Evolutionary conservation across 2,888 invertebrate genomes (phyloP), one percentile per base, ranked within the genome.

Genomic region (Ectemnius continuus): DNA sequence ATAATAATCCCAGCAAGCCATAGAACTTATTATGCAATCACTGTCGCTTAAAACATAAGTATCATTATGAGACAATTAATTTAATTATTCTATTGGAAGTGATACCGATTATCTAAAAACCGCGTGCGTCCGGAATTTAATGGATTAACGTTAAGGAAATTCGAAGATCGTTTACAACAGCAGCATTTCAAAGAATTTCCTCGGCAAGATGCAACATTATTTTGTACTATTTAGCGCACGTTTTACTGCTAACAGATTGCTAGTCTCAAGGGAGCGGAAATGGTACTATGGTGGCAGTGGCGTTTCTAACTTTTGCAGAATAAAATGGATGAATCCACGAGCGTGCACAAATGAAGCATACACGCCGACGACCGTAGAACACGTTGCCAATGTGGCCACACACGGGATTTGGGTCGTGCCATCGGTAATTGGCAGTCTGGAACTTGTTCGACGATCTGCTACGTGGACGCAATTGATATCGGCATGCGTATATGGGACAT

Each of bases 381-480:
- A 98, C 89, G 92, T 97, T 76, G 98, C 98, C 61, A 98, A 98
- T 92, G 95, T 98, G 61, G 92, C 97, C 85, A 97, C 98, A 46
- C 98, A 98, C 91, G 98, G 96, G 68, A 93, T 97, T 73, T 97
- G 96, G 94, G 95, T 98, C 64, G 92, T 96, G 81, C 98, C 98
- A 59, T 97, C 97, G 84, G 92, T 97, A n/a, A 90, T 95, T 70
- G 97, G 95, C 4, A 94, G 95, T 68, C 91, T 94, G 64, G 94
- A 95, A 89, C 92, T 98, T 86, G 92, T 97, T 73, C 93, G 93
- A 78, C 94, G 96, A 80, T 96, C 97, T 4, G 91, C 92, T 56
- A 95, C 94, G 86, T 93, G 94, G 81, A 93, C 95, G 56, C 97
- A 98, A 91, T 93, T 94, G 78, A 92, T 96, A 82, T 96, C 96